phyloP scores from a whole-genome alignment of 2,888 invertebrate genomes.

The Aporophyla lueneburgensis region DNA sequence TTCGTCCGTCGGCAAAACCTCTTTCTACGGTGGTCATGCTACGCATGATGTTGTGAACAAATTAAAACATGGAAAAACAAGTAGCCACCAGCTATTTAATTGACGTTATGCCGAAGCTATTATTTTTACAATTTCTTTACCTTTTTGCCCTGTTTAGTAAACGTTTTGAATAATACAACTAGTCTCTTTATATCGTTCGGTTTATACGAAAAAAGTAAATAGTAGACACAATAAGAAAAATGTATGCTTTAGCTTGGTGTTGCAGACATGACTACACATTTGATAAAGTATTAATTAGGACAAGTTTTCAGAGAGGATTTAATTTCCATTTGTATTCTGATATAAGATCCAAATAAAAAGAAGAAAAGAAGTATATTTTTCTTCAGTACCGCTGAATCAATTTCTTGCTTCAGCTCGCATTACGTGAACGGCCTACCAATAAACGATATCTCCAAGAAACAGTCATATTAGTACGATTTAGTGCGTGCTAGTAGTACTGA shows the following conservation, averaged over 20 bases:
- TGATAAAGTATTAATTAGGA: background rate
- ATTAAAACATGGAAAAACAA: too few relatives aligned
- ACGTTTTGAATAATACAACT: background rate
- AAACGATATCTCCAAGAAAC: background rate
- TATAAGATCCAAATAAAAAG: background rate
- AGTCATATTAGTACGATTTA: conserved; percentile 17
- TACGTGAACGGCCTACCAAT: conserved; percentile 26
- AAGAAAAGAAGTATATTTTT: background rate
- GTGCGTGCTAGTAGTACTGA: background rate
- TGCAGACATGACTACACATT: too few relatives aligned
- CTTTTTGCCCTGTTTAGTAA: background rate
- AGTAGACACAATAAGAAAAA: background rate
- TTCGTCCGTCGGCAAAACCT: too few relatives aligned
- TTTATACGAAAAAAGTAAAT: background rate
- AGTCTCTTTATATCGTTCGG: background rate
- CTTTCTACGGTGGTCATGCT: too few relatives aligned
- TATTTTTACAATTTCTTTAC: background rate
- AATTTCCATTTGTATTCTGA: background rate
- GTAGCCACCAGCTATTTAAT: too few relatives aligned
- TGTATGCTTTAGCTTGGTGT: background rate
- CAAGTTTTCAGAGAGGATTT: background rate
- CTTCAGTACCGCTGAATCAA: conserved; percentile 4
- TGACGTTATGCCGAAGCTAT: too few relatives aligned
- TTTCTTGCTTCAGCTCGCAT: background rate
- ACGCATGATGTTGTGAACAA: too few relatives aligned